Evolutionary conservation across 1,140 invertebrate species (phyloP), one percentile per base, ranked within the genome.

Genomic region (Habropoda laboriosa): DNA sequence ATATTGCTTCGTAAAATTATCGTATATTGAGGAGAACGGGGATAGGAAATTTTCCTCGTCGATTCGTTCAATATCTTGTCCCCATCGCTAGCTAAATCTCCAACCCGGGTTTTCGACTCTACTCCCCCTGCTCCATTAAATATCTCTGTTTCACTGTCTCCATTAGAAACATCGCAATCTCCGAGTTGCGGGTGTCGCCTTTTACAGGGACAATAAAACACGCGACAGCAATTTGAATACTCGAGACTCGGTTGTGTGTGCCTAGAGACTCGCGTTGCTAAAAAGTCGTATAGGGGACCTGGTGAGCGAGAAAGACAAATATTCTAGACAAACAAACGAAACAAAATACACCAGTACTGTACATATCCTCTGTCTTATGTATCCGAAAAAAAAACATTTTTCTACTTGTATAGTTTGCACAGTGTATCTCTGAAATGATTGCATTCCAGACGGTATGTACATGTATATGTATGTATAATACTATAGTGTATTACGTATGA

Each of bases 121-220:
- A 32, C 12, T 42, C 10, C 42, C 63, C 51, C 47, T 35, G 42
- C 16, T 27, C 64, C 74, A 68, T 76, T 76, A 76, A 76, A 76
- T 58, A 68, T 77, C 74, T 68, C 51, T 35, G 64, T 60, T 47
- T 58, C 16, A 66, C 64, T 7, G 75, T 24, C 27, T 58, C 75
- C 66, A 77, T 77, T 77, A 77, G 42, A 49, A 18, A 40, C 61
- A 27, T 57, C 75, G 55, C 66, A 66, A 77, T 70, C 66, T 77
- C 53, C 2, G 13, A 40, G 40, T 45, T 30, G 51, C n/a, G 66
- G 53, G 18, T 40, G 55, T 27, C 30, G 51, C 27, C 35, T 35
- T 47, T 61, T 47, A 18, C 55, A 3, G 55, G 21, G n/a, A 71
- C 67, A 78, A 71, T 58, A 71, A 71, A 78, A 70, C 66, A 16